A percentile compares a stretch with the other conserved stretches of the same genome.
phyloP scores from a whole-genome alignment of 2,888 invertebrate species.

The Drosophila birchii region DNA sequence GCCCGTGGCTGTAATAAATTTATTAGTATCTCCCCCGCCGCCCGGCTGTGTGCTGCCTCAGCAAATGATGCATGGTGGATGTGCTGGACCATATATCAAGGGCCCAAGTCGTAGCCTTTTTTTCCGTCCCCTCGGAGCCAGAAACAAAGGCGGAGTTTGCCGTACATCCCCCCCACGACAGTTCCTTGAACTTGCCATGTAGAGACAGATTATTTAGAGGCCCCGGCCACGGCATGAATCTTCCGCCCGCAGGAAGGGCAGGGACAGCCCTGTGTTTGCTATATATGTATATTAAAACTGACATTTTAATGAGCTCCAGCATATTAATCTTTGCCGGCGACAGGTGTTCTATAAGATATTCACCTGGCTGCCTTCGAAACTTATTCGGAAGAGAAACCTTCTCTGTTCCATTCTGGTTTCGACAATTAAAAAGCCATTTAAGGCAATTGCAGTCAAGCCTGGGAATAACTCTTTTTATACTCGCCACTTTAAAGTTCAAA shows the following conservation, averaged over 20 bases:
- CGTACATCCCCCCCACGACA: constrained; percentile 20
- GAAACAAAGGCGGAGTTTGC: constrained; percentile 59
- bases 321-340: constrained; percentile 74
- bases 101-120: constrained; percentile 36
- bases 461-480: constrained; percentile 18
- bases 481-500: constrained; percentile 30
- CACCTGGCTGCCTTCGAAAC: constrained; percentile 14
- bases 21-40: constrained; percentile 60
- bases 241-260: constrained; percentile 10
- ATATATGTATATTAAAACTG: constrained; percentile 63
- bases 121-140: constrained; percentile 20
- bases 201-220: constrained; percentile 73
- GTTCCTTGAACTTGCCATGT: constrained; percentile 73
- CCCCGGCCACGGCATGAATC: constrained; percentile 10
- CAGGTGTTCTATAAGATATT: constrained; percentile 33
- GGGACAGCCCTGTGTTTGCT: constrained; percentile 17
- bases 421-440: constrained; percentile 61
- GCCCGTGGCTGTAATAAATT: constrained; percentile 69
- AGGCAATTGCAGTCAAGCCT: constrained; percentile 20
- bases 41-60: constrained; percentile 19
- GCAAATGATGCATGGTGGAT: constrained; percentile 70
- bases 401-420: constrained; percentile 9
- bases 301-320: constrained; percentile 80
- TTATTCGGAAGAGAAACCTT: background rate
- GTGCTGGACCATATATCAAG: constrained; percentile 52